Evolutionary conservation across 2,888 invertebrate species (phyloP).

Genomic region (Sphinx pinastri): DNA sequence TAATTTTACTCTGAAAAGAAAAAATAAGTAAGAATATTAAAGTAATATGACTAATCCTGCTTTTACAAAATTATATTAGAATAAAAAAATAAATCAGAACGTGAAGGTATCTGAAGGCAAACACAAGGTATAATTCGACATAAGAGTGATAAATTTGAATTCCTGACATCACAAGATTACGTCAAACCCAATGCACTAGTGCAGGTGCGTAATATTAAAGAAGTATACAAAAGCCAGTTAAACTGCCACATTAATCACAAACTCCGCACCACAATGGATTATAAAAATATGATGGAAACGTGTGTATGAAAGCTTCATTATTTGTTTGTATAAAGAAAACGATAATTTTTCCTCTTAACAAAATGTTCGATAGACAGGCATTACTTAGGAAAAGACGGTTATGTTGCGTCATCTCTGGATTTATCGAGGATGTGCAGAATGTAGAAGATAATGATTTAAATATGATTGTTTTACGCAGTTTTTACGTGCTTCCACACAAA

Average conservation of each 20-base stretch:
- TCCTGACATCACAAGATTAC: neutral
- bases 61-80: too few relatives aligned
- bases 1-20: neutral
- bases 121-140: neutral
- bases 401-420: neutral
- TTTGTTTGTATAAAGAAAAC: slow-evolving; percentile 8
- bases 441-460: neutral
- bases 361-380: neutral
- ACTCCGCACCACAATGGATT: slow-evolving; percentile 28
- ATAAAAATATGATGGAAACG: slow-evolving; percentile 31
- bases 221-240: slow-evolving; percentile 30
- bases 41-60: too few relatives aligned
- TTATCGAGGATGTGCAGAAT: neutral
- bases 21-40: neutral
- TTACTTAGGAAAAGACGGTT: neutral
- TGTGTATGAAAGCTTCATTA: slow-evolving; percentile 1
- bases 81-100: too few relatives aligned
- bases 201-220: slow-evolving; percentile 23
- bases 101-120: too few relatives aligned
- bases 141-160: neutral
- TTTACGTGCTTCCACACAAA: neutral
- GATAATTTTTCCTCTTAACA: slow-evolving; percentile 5
- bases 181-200: slow-evolving; percentile 15
- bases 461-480: neutral
- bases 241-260: slow-evolving; percentile 32